A percentile compares a stretch with the other conserved stretches of the same genome.
Conservation (phyloP, 2,113 vertebrate species). For the Antechinus stuartii region DNA sequence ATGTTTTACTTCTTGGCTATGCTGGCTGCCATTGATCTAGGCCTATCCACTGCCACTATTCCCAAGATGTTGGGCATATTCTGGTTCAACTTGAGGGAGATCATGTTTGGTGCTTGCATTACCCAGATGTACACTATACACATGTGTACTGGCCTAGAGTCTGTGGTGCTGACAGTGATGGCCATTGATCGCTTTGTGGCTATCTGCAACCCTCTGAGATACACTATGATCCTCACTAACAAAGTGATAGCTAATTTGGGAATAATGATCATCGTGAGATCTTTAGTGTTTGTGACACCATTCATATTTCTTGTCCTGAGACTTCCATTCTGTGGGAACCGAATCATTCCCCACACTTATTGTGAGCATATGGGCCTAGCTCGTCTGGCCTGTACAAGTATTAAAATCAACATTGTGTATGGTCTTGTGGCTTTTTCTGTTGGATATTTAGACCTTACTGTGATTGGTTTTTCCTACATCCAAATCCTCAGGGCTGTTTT, state of each 20-base stretch:
- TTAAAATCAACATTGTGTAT: constrained; percentile 62
- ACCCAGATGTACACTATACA: constrained; percentile 84
- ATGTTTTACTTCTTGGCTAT: constrained; percentile 82
- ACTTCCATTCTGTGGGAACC: constrained; percentile 67
- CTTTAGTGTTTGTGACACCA: constrained; percentile 76
- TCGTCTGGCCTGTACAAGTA: constrained; percentile 65
- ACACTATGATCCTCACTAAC: constrained; percentile 70
- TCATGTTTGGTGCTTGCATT: constrained; percentile 77
- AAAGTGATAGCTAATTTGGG: constrained; percentile 53
- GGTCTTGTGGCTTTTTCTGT: constrained; percentile 65
- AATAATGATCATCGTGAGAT: constrained; percentile 66
- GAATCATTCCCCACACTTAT: constrained; percentile 57
- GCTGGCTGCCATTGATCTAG: constrained; percentile 80
- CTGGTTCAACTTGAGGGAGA: constrained; percentile 77
- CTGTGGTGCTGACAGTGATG: constrained; percentile 83
- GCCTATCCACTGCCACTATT: constrained; percentile 74
- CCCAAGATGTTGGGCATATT: constrained; percentile 80
- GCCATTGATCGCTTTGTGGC: constrained; percentile 82
- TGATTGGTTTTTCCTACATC: constrained; percentile 71
- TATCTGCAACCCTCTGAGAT: constrained; percentile 80
- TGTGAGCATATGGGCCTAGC: constrained; percentile 74
- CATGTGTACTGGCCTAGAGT: constrained; percentile 79
- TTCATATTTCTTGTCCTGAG: constrained; percentile 72
- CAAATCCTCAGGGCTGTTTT: constrained; percentile 65
- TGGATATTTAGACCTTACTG: constrained; percentile 64